phyloP scores from a whole-genome alignment of 2,888 invertebrate genomes.

The Thera britannica region DNA sequence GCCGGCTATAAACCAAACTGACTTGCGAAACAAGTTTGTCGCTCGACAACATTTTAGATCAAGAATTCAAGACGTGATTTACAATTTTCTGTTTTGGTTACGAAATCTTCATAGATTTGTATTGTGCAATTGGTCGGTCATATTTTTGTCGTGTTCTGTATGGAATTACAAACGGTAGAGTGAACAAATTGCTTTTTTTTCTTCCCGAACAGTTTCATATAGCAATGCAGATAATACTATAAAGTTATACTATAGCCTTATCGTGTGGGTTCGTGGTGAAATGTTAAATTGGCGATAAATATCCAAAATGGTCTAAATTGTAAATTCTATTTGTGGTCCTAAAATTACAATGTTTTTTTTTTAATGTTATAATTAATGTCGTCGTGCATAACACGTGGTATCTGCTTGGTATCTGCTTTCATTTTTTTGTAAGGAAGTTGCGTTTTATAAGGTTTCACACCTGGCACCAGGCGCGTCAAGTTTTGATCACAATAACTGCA shows the following conservation, averaged over 20 bases:
- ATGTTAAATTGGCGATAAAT: no score
- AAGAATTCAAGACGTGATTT: slow-evolving; percentile 12
- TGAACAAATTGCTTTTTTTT: no score
- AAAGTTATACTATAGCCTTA: no score
- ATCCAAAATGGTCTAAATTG: no score
- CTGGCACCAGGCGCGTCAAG: slow-evolving; percentile 5
- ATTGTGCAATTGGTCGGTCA: slow-evolving; percentile 4
- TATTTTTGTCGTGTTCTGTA: neutral
- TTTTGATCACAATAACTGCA: slow-evolving; percentile 10
- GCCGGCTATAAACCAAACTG: slow-evolving; percentile 23
- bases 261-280: no score
- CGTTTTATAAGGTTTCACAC: slow-evolving; percentile 9
- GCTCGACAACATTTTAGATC: slow-evolving; percentile 22
- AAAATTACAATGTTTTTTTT: no score
- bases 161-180: neutral
- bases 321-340: no score
- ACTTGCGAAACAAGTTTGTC: slow-evolving; percentile 29
- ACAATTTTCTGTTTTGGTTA: slow-evolving; percentile 12
- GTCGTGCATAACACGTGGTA: neutral
- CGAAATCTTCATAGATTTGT: slow-evolving; percentile 18
- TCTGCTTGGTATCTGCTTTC: neutral
- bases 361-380: no score
- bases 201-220: no score
- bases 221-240: no score
- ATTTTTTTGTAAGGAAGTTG: neutral